Evolutionary conservation across 2,113 vertebrate species (phyloP).

Genomic region (Proterorhinus semilunaris): DNA sequence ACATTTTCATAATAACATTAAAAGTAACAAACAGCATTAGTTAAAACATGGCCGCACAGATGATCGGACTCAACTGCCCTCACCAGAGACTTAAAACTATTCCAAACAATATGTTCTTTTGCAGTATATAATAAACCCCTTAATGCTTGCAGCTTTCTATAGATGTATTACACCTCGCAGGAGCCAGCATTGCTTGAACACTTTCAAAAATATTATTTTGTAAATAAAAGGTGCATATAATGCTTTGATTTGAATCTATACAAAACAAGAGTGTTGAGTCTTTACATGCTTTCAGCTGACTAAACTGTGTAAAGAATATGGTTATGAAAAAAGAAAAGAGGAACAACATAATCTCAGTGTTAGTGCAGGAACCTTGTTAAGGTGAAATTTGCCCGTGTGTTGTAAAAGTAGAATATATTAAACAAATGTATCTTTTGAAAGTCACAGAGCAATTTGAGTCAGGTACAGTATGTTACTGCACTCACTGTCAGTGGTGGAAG

Average conservation of each 20-base stretch:
- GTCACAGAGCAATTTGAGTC: too few relatives aligned
- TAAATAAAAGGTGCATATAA: neutral
- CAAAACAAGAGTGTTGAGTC: neutral
- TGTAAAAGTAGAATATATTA: neutral
- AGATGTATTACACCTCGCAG: neutral
- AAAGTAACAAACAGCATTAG: too few relatives aligned
- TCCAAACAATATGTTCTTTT: too few relatives aligned
- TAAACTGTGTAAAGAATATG: neutral
- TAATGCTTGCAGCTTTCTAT: neutral
- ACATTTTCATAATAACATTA: too few relatives aligned
- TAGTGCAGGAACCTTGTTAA: neutral
- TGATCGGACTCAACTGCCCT: too few relatives aligned
- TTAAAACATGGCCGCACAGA: too few relatives aligned
- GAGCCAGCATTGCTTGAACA: neutral
- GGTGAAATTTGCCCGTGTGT: neutral
- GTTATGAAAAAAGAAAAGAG: neutral
- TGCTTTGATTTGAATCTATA: neutral
- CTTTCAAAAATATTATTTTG: slow-evolving; percentile 1
- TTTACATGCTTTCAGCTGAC: too few relatives aligned
- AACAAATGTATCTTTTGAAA: too few relatives aligned
- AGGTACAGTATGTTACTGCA: neutral
- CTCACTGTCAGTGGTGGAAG: neutral
- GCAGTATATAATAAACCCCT: neutral
- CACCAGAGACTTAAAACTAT: too few relatives aligned
- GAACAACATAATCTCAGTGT: neutral